Conservation (phyloP, 2,888 invertebrate genomes). For the Ceraclea dissimilis region DNA sequence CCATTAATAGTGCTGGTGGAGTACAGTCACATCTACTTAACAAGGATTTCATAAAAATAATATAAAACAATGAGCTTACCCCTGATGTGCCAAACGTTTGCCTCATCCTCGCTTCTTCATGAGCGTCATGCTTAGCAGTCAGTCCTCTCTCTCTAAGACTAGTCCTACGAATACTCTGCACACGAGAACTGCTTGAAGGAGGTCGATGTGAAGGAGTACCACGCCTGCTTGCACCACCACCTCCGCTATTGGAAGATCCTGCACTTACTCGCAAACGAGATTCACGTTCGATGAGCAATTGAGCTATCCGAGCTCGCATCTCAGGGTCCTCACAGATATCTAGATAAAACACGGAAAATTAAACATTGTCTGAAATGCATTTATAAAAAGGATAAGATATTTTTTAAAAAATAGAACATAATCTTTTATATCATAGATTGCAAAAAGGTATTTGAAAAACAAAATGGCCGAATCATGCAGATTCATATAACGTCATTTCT, state of each 20-base stretch:
- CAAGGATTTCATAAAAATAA: no score
- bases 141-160: slow-evolving; percentile 89
- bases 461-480: background rate
- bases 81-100: slow-evolving; percentile 40
- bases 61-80: no score
- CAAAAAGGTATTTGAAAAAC: background rate
- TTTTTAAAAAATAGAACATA: background rate
- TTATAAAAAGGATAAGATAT: background rate
- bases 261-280: slow-evolving; percentile 51
- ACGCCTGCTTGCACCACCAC: slow-evolving; percentile 38
- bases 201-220: slow-evolving; percentile 31
- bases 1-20: no score
- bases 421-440: background rate
- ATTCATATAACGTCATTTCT: slow-evolving; percentile 24
- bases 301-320: slow-evolving; percentile 80
- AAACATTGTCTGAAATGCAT: no score
- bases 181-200: slow-evolving; percentile 54
- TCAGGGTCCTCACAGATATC: slow-evolving; percentile 97
- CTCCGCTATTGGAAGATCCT: slow-evolving; percentile 47
- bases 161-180: slow-evolving; percentile 88
- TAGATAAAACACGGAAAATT: slow-evolving; percentile 33
- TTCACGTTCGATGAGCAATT: slow-evolving; percentile 78
- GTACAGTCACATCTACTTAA: no score
- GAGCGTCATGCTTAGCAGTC: slow-evolving; percentile 89
- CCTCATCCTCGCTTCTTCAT: slow-evolving; percentile 74